Evolutionary conservation across 2,113 vertebrate genomes (phyloP), one percentile per base, ranked within the genome.

Genomic region (Aix galericulata): DNA sequence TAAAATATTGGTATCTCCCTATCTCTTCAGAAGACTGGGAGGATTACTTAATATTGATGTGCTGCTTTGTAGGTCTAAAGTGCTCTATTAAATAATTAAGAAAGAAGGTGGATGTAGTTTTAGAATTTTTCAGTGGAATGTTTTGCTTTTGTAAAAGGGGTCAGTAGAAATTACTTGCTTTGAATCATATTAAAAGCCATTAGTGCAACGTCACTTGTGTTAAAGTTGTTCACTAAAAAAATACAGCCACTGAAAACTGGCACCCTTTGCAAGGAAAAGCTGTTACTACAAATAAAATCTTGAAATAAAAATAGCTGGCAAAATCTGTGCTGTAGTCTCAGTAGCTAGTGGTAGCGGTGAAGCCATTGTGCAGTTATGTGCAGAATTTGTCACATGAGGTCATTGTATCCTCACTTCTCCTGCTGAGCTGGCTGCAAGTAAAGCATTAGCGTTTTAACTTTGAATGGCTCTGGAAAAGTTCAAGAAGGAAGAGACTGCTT

Each of bases 341-440:
- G 46, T 18, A 12, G 40, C 2, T 13, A 1, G 25, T 13, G 52
- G 42, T 7, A 4, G 2, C 0, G 26, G 20, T 1, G 5, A 31
- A 22, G 31, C 73, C 50, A 62, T 75, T 71, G 22, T 48, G 64
- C 86, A 87, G 66, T 92, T 86, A 8, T 48, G 36, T 38, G 48
- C n/a, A 2, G 42, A 18, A 2, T 75, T 94, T 93, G 94, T 97
- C 97, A 89, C 92, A 72, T 8, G 97, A 93, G 95, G 96, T 97
- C 95, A 87, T 92, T 8, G 22, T 64, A 59, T 38, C 46, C 89
- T 77, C n/a, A 3, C 56, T 8, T 55, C 55, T 1, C 53, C 75
- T 58, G 2, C 34, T 38, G 42, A 50, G 72, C 64, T 46, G 87
- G 63, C 82, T 63, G 29, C 11, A 13, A n/a, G 52, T 32, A 17